Conservation (phyloP, 1,140 invertebrate species). For the Pararge aegeria region DNA sequence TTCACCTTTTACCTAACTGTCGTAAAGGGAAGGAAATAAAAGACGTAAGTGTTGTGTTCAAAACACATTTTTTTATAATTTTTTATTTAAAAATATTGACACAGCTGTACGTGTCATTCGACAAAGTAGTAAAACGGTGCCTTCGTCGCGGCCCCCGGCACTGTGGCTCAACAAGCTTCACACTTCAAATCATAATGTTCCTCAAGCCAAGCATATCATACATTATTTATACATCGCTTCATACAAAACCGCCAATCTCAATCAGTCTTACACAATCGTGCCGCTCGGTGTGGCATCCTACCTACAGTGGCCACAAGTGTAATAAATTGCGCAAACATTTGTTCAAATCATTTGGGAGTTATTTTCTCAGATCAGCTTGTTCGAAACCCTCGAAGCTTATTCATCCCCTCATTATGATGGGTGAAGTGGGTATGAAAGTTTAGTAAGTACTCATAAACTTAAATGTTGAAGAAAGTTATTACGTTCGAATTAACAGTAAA, state of each 20-base stretch:
- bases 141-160: constrained; percentile 20
- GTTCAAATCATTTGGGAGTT: too few relatives aligned
- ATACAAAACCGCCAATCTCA: constrained; percentile 41
- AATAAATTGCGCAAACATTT: not conserved
- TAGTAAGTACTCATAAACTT: too few relatives aligned
- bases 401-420: too few relatives aligned
- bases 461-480: too few relatives aligned
- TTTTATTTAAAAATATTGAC: constrained; percentile 74
- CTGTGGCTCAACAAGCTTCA: constrained; percentile 27
- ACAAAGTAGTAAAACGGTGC: constrained; percentile 43
- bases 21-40: constrained; percentile 33
- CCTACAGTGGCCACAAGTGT: not conserved
- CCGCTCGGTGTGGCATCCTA: not conserved
- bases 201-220: constrained; percentile 25
- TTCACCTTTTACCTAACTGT: too few relatives aligned
- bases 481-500: too few relatives aligned
- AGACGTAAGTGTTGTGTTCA: constrained; percentile 68
- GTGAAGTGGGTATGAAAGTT: too few relatives aligned
- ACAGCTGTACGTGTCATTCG: constrained; percentile 60
- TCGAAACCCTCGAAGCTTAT: too few relatives aligned
- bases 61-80: constrained; percentile 71
- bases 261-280: constrained; percentile 54
- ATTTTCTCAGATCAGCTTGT: too few relatives aligned
- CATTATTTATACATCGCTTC: constrained; percentile 25
- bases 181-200: constrained; percentile 20